These are phyloP conservation scores for Plumapathes pennacea DNA, from an alignment of 92 coral and sea anemone genomes.

Conservation along the genomic window DNA sequence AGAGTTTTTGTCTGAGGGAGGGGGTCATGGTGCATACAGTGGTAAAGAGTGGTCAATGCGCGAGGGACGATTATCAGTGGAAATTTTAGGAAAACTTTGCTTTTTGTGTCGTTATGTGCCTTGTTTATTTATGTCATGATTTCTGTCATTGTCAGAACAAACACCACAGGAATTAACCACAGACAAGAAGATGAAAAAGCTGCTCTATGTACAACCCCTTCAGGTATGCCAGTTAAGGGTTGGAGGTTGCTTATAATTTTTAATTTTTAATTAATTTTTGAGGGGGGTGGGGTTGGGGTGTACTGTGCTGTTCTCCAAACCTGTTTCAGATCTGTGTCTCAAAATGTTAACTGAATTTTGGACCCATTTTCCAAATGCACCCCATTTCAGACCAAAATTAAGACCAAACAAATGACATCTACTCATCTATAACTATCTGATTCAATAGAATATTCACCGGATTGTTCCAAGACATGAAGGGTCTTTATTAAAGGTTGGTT, in stretches of 20 bases:
- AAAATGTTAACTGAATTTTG: no score
- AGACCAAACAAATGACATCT: no score
- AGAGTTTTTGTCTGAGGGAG: no score
- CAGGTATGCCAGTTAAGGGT: slow-evolving; percentile 44
- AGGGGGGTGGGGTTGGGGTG: not conserved
- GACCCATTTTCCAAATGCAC: no score
- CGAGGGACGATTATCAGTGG: no score
- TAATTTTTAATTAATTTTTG: not conserved
- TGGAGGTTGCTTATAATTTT: not conserved
- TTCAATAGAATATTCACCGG: slow-evolving; percentile 72
- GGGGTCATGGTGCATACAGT: no score
- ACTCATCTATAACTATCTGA: not conserved
- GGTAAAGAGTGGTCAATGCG: no score
- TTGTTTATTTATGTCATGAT: slow-evolving; percentile 1
- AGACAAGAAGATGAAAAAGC: slow-evolving; percentile 75
- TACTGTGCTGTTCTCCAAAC: no score
- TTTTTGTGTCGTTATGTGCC: not conserved
- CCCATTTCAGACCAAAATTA: no score
- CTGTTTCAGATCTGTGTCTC: no score
- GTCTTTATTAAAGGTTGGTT: slow-evolving; percentile 72
- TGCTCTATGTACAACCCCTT: slow-evolving; percentile 80
- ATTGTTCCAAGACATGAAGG: slow-evolving; percentile 94
- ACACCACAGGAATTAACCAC: slow-evolving; percentile 58
- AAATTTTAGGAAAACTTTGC: no score
- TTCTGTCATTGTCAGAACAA: slow-evolving; percentile 43